phyloP scores from a whole-genome alignment of 2,797 vertebrate species.

The Ctenosaura bakeri region DNA sequence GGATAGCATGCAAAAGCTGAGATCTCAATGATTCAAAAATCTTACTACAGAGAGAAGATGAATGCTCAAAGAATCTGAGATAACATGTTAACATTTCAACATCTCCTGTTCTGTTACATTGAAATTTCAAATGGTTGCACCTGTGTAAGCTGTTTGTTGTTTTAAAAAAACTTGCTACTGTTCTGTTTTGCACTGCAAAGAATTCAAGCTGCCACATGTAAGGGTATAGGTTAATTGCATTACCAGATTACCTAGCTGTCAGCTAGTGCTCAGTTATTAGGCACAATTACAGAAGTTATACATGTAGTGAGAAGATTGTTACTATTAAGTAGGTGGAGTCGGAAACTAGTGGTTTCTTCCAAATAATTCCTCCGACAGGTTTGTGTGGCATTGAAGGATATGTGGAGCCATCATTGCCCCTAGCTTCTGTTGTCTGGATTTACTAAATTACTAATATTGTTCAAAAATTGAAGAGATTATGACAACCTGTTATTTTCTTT shows the following conservation, averaged over 20 bases:
- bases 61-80: not conserved
- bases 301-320: slow-evolving; percentile 1
- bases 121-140: not conserved
- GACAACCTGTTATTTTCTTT: slow-evolving; percentile 16
- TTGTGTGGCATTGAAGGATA: slow-evolving; percentile 1
- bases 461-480: slow-evolving; percentile 11
- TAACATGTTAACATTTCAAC: not conserved
- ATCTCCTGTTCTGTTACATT: not conserved
- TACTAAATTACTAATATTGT: slow-evolving; percentile 39
- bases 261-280: slow-evolving; percentile 20
- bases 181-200: slow-evolving; percentile 9
- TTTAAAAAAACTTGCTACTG: not conserved
- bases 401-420: not conserved
- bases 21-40: not conserved
- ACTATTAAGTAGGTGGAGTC: slow-evolving; percentile 26
- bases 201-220: slow-evolving; percentile 24
- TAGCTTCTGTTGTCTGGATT: slow-evolving; percentile 16
- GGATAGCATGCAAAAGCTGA: not conserved
- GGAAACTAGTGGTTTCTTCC: slow-evolving; percentile 8
- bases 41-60: not conserved
- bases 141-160: not conserved
- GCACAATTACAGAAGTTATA: slow-evolving; percentile 19
- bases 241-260: slow-evolving; percentile 13
- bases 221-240: slow-evolving; percentile 21
- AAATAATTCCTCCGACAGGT: slow-evolving; percentile 17